phyloP scores from a whole-genome alignment of 2,113 vertebrate species.

The Caloenas nicobarica region DNA sequence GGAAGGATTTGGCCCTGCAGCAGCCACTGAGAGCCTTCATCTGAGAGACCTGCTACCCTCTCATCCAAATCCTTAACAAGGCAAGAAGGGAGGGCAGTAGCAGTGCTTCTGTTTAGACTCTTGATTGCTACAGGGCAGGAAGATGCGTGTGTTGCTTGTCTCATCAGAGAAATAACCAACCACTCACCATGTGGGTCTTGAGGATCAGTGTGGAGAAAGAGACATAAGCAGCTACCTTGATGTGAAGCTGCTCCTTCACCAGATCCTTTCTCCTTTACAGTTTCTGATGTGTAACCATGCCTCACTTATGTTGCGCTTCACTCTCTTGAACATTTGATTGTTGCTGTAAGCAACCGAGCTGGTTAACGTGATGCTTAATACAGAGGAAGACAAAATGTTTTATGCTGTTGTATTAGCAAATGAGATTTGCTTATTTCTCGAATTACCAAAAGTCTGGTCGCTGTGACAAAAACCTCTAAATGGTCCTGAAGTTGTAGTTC shows the following conservation, averaged over 20 bases:
- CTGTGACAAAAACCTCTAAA: neutral
- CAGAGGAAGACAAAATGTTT: neutral
- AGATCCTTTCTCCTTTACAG: neutral
- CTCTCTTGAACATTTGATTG: neutral
- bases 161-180: neutral
- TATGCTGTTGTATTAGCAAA: neutral
- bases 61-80: neutral
- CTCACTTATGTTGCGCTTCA: neutral
- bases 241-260: neutral
- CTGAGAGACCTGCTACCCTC: neutral
- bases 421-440: neutral
- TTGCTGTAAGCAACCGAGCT: neutral
- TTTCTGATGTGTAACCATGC: neutral
- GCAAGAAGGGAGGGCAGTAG: neutral
- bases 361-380: neutral
- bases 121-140: neutral
- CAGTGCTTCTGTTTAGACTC: neutral
- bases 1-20: neutral
- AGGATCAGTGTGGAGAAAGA: neutral
- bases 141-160: neutral
- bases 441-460: neutral
- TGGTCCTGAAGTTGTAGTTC: neutral
- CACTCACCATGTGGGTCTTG: neutral
- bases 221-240: neutral
- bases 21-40: neutral